Evolutionary conservation across 2,888 invertebrate species (phyloP).

Genomic region (Agrotis ipsilon): DNA sequence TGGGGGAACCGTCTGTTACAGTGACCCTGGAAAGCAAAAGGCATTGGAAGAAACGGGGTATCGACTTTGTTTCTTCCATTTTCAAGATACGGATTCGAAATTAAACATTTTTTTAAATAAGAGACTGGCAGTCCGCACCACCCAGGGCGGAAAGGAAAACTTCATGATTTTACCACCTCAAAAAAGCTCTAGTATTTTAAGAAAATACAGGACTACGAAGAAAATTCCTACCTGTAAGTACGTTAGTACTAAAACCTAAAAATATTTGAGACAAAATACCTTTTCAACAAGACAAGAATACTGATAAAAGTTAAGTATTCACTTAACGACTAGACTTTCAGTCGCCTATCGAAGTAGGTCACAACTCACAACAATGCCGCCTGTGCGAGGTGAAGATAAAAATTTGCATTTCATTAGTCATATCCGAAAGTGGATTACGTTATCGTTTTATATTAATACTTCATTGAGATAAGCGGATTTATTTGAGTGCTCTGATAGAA

Average conservation of each 20-base stretch:
- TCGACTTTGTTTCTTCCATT: too few species aligned
- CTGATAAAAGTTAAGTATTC: constrained; percentile 21
- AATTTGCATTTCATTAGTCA: constrained; percentile 32
- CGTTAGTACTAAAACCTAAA: neutral
- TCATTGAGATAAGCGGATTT: constrained; percentile 41
- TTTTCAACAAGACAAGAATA: neutral
- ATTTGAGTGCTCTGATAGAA: constrained; percentile 25
- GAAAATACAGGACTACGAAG: neutral
- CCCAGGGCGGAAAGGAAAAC: too few species aligned
- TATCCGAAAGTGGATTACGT: constrained; percentile 31
- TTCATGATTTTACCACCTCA: too few species aligned
- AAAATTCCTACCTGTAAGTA: neutral
- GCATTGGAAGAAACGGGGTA: too few species aligned
- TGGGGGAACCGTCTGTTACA: too few species aligned
- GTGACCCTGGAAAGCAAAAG: too few species aligned
- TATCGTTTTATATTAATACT: constrained; percentile 45
- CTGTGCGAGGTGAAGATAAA: constrained; percentile 25
- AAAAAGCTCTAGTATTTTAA: too few species aligned
- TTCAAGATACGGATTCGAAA: too few species aligned
- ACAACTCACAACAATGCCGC: constrained; percentile 17
- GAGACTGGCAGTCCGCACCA: too few species aligned
- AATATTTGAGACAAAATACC: neutral
- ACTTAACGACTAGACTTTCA: constrained; percentile 25
- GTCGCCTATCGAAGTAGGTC: constrained; percentile 44
- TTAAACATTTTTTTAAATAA: too few species aligned